Base-by-base conservation (phyloP, 2,888 invertebrate genomes). In the Sinotaia quadrata region DNA sequence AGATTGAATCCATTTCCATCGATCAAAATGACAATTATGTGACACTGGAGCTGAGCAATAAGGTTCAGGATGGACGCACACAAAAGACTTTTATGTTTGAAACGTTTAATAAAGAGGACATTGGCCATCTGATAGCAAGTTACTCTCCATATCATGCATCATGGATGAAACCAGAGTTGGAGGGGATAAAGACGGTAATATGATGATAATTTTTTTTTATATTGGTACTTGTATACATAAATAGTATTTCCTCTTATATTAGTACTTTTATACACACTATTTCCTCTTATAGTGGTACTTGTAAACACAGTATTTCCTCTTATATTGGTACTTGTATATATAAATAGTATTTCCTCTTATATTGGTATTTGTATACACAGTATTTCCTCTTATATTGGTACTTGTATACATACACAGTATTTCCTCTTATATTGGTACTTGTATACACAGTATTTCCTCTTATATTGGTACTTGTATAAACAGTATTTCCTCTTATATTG, bases 21-120 rank as follows among this genome's bases (percentile, higher is more conserved):
- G 96, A 97, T 87, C 95, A 96, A 0, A 95, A 95, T 79, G 97
- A 97, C 88, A 93, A 94, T 83, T 95, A 97, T 76, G 93, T 97
- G 52, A 96, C 96, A 0, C 92, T 97, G 78, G 95, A 95, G 68
- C 89, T 97, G 60, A 94, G 95, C 82, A 96, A 96, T 65, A 76
- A 71, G 18, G 74, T 76, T 12, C 80, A 81, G 31, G 71, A 71
- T 1, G 75, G 76, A 27, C 77, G 82, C 68, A 75, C 79, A 18
- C 84, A 83, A 72, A 74, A 82, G 49, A 81, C 82, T 89, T 96
- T 96, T 87, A 96, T 97, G 24, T 94, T 97, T 82, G 97, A 97
- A 88, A 96, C 96, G 0, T 89, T 92, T 0, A 94, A 95, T 82
- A 96, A 96, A 88, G 93, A 93, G 81, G 97, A 97, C 89, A 95